Evolutionary conservation across 2,113 vertebrate species (phyloP).

Genomic region (Mormoops blainvillei): DNA sequence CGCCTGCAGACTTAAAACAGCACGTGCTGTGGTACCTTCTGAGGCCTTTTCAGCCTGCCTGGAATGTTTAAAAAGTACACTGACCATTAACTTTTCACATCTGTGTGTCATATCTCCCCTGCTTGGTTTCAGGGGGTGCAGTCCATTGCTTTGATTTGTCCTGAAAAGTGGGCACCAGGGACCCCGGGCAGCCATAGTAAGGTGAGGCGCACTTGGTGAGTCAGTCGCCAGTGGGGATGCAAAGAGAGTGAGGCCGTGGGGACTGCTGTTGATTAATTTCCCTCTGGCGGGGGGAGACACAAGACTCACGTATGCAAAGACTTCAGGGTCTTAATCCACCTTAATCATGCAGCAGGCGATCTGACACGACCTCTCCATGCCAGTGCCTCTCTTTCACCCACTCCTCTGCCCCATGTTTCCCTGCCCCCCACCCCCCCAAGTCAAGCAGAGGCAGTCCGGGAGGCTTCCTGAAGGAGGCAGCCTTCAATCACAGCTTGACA

Average conservation of each 20-base stretch:
- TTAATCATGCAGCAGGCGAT: neutral
- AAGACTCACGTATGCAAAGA: too few relatives aligned
- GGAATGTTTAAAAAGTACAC: neutral
- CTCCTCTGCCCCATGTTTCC: accelerated
- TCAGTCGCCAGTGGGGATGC: too few relatives aligned
- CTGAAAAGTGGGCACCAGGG: too few relatives aligned
- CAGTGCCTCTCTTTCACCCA: neutral
- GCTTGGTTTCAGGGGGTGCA: neutral
- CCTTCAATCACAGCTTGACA: neutral
- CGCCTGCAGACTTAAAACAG: neutral
- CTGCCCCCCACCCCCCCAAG: accelerated
- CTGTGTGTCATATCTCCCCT: accelerated
- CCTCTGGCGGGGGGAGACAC: neutral
- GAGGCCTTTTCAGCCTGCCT: neutral
- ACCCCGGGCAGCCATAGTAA: accelerated
- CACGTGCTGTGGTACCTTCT: accelerated
- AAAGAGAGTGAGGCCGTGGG: accelerated
- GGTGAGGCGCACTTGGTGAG: neutral
- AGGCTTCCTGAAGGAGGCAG: neutral
- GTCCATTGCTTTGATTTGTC: neutral
- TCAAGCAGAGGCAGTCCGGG: neutral
- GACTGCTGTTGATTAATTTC: neutral
- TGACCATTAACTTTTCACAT: neutral
- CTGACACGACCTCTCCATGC: accelerated
- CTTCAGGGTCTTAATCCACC: neutral